These are phyloP conservation scores for Gracilinanus agilis DNA, from an alignment of 2,113 vertebrate species.

Conservation along the genomic window DNA sequence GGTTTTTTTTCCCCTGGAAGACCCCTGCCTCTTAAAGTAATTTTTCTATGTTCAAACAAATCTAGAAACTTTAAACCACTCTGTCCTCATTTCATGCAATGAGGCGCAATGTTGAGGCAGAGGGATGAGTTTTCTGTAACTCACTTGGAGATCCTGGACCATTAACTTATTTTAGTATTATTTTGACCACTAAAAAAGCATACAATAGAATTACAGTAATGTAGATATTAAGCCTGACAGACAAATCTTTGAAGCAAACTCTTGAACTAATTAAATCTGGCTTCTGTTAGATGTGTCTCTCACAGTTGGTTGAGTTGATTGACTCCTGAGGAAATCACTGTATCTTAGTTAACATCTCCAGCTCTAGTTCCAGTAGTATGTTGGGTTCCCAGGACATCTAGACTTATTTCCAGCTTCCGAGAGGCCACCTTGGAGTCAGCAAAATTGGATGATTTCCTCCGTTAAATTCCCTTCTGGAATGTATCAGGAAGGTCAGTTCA, in stretches of 20 bases:
- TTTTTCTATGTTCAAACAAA: neutral
- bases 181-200: neutral
- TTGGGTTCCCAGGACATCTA: neutral
- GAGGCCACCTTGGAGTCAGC: neutral
- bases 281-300: neutral
- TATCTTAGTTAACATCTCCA: constrained; percentile 1
- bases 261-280: neutral
- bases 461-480: neutral
- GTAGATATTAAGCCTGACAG: neutral
- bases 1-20: neutral
- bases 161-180: neutral
- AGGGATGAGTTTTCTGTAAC: neutral
- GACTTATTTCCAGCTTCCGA: neutral
- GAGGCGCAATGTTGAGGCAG: neutral
- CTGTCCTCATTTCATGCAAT: neutral
- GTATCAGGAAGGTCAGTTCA: neutral
- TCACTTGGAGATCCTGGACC: neutral
- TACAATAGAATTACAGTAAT: neutral
- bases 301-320: constrained; percentile 13
- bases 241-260: neutral
- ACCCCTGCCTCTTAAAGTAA: neutral
- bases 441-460: constrained; percentile 13
- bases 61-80: neutral
- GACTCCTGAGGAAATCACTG: constrained; percentile 27
- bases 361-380: neutral